Base-by-base conservation (phyloP, 2,113 vertebrate species). In the Catharus fuscescens region DNA sequence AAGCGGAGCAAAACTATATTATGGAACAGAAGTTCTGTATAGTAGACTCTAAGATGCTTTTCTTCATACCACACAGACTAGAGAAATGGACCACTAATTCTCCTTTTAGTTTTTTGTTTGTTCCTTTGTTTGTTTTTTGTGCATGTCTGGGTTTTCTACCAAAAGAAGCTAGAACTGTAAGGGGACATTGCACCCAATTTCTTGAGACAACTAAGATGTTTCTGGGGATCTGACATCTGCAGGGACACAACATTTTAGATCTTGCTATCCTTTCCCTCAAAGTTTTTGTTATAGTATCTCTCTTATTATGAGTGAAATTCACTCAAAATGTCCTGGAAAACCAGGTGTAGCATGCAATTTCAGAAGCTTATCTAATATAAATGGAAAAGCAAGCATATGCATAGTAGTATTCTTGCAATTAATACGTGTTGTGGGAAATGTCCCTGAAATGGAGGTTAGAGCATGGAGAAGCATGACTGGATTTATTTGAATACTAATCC, bases 101-200 rank as follows among this genome's bases (percentile, higher is more conserved):
- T 66, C 3, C 4, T 56, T 32, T 52, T 44, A 14, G 5, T 18
- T 69, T 25, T n/a, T 50, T 36, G 5, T 21, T 59, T 59, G 7
- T 36, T 52, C 7, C 13, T 52, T 52, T 57, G 10, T n/a, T 32
- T 40, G 13, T 28, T 61, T 66, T 52, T 24, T 52, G 42, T 38
- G 4, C 6, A 18, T 59, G 25, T 10, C 12, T 64, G 11, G 2
- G 3, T 64, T 72, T 90, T 80, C 36, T n/a, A 48, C 6, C 5
- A 76, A 45, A 84, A 47, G 12, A 80, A 85, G 14, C 3, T 77
- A 34, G 34, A 87, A 45, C 5, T 45, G 9, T 28, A 60, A 61
- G 11, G 9, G 1, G 4, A 38, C 3, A 48, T 3, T 28, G 11
- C 11, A 76, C 5, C 4, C 18, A 34, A 4, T 31, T 69, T 36